Conservation (phyloP, 2,888 invertebrate genomes). For the Quadriops clusia region DNA sequence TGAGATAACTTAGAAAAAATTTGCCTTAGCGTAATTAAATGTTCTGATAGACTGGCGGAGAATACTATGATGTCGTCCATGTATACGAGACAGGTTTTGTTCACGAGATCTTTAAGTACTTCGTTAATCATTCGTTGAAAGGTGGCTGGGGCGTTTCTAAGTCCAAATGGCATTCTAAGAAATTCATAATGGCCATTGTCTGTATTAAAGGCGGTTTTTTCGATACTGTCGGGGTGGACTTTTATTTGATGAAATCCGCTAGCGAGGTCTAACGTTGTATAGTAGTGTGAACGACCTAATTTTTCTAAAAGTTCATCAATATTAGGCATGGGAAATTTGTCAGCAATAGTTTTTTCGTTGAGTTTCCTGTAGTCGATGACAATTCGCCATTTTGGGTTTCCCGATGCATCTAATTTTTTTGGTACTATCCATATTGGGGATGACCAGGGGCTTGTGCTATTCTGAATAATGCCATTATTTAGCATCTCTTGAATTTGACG, state of each 20-base stretch:
- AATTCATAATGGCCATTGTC: constrained; percentile 15
- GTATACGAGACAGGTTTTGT: constrained; percentile 12
- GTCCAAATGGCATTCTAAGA: constrained; percentile 10
- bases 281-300: constrained; percentile 19
- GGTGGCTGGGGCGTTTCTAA: constrained; percentile 10
- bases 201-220: constrained; percentile 13
- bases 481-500: constrained; percentile 15
- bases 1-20: constrained; percentile 10
- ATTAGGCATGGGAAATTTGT: constrained; percentile 14
- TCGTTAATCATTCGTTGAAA: constrained; percentile 13
- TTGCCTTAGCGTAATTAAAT: constrained; percentile 6
- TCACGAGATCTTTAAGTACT: constrained; percentile 8
- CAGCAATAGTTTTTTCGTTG: constrained; percentile 16
- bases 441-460: constrained; percentile 13
- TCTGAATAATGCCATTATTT: constrained; percentile 15
- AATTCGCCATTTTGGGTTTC: constrained; percentile 18
- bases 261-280: constrained; percentile 19
- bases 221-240: constrained; percentile 14
- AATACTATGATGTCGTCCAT: constrained; percentile 13
- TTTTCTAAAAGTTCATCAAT: constrained; percentile 22
- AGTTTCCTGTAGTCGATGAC: constrained; percentile 18
- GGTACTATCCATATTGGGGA: constrained; percentile 19
- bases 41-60: constrained; percentile 10
- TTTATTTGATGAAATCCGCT: constrained; percentile 24
- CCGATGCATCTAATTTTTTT: constrained; percentile 16